Evolutionary conservation across 2,797 vertebrate genomes (phyloP), one percentile per base, ranked within the genome.

Genomic region (Microtus californicus): DNA sequence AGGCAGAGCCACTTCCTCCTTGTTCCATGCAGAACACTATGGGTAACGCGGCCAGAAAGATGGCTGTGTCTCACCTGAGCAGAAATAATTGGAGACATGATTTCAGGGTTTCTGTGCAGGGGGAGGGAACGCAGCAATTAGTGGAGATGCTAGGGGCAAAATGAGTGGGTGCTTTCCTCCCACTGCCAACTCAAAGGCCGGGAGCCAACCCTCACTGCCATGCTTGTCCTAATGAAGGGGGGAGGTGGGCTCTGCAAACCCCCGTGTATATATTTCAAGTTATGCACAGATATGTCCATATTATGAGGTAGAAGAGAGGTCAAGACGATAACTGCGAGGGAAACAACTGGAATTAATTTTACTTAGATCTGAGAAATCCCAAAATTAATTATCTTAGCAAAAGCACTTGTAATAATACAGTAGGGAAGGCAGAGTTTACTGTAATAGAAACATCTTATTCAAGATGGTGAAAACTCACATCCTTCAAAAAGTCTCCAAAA

Each of bases 91-190:
- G 40, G 76, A 96, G 93, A 94, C 34, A 65, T 37, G 88, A 95
- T 93, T 96, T 97, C 74, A 92, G 95, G 88, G 59, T 90, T 97
- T 95, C 78, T 96, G 71, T 87, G n/a, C 45, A 93, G 51, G 45
- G 73, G 63, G 63, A 96, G 69, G 89, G 93, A 95, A 85, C 61
- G 87, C 89, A 93, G 93, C 86, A 90, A 94, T 95, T 71, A 93
- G 82, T 45, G 86, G 71, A 89, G 92, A 96, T 76, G 90, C 90
- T 92, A 73, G 76, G 67, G 89, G 93, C 94, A 93, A 94, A 96
- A 95, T 56, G 67, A 92, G 73, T 94, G 71, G 93, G 92, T 40
- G 74, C 87, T 91, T 88, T 91, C 82, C 79, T 56, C 56, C 77
- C 54, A 80, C 56, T 43, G 83, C 90, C 96, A 95, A 61, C 61